A percentile compares a stretch with the other conserved stretches of the same genome.
Conservation (phyloP, 1,140 invertebrate species). For the Zaprionus tsacasi region DNA sequence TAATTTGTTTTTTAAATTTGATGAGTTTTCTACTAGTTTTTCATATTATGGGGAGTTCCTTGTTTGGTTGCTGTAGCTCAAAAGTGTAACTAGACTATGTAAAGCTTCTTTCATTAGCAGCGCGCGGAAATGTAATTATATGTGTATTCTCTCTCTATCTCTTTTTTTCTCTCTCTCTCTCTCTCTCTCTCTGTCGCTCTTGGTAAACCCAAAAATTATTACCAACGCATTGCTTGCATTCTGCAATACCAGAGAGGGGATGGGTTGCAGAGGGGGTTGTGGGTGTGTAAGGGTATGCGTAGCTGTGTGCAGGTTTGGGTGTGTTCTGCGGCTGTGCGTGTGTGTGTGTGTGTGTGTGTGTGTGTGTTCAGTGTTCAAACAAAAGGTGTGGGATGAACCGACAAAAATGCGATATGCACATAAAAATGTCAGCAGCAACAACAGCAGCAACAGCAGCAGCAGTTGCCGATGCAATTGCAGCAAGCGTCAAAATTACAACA, state of each 20-base stretch:
- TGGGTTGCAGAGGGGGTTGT: too few species aligned
- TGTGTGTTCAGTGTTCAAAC: conserved; percentile 36
- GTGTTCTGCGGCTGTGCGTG: conserved; percentile 15
- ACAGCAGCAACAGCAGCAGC: conserved; percentile 24
- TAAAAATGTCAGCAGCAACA: conserved; percentile 57
- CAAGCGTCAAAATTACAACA: conserved; percentile 73
- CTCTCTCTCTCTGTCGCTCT: conserved; percentile 11
- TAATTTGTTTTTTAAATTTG: not conserved
- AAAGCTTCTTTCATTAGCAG: conserved; percentile 10
- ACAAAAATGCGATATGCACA: conserved; percentile 78
- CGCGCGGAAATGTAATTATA: conserved; percentile 31
- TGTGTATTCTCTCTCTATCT: not conserved
- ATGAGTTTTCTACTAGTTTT: not conserved
- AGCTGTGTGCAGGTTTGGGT: conserved; percentile 12
- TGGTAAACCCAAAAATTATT: conserved; percentile 45
- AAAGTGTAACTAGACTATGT: conserved; percentile 15
- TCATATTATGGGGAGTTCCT: not conserved
- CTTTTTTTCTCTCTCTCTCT: not conserved
- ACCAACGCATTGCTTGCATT: conserved; percentile 33
- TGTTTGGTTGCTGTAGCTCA: not conserved
- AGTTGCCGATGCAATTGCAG: conserved; percentile 61
- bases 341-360: conserved; percentile 16
- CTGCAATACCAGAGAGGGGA: conserved; percentile 11
- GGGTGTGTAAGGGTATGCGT: not conserved
- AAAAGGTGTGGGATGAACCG: conserved; percentile 76